Conservation (phyloP, 2,888 invertebrate genomes). For the Lissocephala sabroskyi region DNA sequence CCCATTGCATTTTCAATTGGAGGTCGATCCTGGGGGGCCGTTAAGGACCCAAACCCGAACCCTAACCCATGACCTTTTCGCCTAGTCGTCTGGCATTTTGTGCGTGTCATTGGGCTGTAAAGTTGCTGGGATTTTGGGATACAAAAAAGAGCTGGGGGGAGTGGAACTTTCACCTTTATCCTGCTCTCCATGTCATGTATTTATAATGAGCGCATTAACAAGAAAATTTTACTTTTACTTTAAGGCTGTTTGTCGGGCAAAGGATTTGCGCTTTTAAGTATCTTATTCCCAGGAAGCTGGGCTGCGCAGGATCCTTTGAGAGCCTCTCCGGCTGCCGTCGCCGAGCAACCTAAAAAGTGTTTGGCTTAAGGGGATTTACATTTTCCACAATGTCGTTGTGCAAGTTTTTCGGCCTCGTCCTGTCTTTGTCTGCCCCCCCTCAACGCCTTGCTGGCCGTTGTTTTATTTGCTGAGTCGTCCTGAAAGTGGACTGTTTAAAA, state of each 20-base stretch:
- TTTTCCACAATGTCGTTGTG: constrained; percentile 9
- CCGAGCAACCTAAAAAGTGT: too few species aligned
- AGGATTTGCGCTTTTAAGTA: constrained; percentile 29
- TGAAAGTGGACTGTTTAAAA: constrained; percentile 20
- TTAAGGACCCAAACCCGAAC: too few species aligned
- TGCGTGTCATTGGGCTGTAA: too few species aligned
- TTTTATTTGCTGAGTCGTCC: constrained; percentile 2
- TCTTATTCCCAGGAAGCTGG: constrained; percentile 13
- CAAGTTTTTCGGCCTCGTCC: constrained; percentile 9
- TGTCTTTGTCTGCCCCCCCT: background rate
- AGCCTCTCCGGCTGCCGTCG: too few species aligned
- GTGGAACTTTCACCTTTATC: too few species aligned
- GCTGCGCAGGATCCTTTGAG: background rate
- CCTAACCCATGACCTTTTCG: too few species aligned
- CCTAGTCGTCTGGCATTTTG: too few species aligned
- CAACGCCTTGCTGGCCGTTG: background rate
- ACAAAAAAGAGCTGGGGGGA: too few species aligned
- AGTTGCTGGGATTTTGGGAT: too few species aligned
- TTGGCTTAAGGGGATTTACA: constrained; percentile 15
- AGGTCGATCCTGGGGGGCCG: too few species aligned
- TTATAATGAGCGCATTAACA: constrained; percentile 49
- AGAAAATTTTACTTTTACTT: background rate
- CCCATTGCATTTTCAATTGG: too few species aligned
- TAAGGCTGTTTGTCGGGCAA: constrained; percentile 10
- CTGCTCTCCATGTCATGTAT: constrained; percentile 36